phyloP scores from a whole-genome alignment of 1,140 invertebrate species.

The Drosophila virilis region DNA sequence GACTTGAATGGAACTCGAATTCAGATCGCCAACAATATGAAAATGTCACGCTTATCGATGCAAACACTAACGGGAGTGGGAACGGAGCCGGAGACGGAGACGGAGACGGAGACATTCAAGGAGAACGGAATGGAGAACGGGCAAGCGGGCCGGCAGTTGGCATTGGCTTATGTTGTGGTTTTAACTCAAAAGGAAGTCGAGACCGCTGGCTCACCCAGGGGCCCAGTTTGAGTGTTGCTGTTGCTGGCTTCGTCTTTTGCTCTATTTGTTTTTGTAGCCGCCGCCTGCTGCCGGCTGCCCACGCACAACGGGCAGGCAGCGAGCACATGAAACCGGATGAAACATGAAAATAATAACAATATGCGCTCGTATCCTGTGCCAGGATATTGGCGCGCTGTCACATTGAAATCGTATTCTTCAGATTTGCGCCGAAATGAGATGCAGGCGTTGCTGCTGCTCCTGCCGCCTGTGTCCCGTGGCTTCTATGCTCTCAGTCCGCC shows the following conservation, averaged over 20 bases:
- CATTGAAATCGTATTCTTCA: conserved; percentile 61
- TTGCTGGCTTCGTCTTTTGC: background rate
- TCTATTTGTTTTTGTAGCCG: too few relatives aligned
- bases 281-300: conserved; percentile 2
- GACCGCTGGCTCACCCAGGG: conserved; percentile 37
- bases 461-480: conserved; percentile 39
- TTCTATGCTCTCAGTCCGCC: conserved; percentile 14
- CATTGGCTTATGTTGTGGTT: conserved; percentile 62
- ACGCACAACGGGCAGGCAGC: conserved; percentile 42
- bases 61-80: conserved; percentile 9
- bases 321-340: conserved; percentile 74
- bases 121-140: background rate
- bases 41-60: conserved; percentile 82
- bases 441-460: conserved; percentile 62
- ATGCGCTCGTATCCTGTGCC: conserved; percentile 74
- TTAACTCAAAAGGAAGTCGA: conserved; percentile 59
- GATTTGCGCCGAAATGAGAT: conserved; percentile 68
- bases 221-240: conserved; percentile 44
- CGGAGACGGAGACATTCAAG: background rate
- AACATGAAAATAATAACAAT: conserved; percentile 76
- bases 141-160: conserved; percentile 20
- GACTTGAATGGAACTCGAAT: conserved; percentile 46
- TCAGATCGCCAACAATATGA: conserved; percentile 69
- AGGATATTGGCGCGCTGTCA: conserved; percentile 65
- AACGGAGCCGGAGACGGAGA: background rate